Base-by-base conservation (phyloP, 2,888 invertebrate genomes). In the Venusia cambrica region DNA sequence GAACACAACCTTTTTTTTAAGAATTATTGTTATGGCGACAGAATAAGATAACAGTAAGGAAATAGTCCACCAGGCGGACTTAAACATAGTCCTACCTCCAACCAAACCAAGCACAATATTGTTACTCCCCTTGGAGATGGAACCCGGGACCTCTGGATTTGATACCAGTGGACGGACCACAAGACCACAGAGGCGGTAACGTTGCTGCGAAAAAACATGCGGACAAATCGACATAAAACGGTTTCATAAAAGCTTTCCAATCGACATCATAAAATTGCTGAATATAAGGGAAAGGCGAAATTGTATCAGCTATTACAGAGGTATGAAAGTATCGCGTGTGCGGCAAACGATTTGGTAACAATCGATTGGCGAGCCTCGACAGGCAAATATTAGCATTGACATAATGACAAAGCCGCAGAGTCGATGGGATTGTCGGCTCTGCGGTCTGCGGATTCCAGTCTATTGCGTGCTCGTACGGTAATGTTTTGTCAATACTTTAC, bases 341-440 rank as follows among this genome's bases (percentile, higher is more conserved):
- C 38, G 43, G 40, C 30, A 39, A 42, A 45, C 50, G 48, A 51
- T 51, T 51, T 44, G 44, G 51, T 45, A 49, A 54, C 50, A 58
- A 60, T 54, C 69, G 61, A 67, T 69, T 61, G 62, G 57, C 53
- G 55, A 59, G 62, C 61, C 58, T 57, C 56, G 57, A 60, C 62
- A 52, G 54, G 61, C 73, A 76, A 80, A 80, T 79, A 78, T 80
- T 78, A 72, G 67, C 75, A 62, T 62, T 68, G 73, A 69, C 80
- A 75, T 78, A 76, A 83, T 80, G 80, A 80, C 81, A 62, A 75
- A 77, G 73, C 83, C 83, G 62, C 80, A 72, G 55, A 62, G 66
- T 68, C 75, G 65, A 73, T 75, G 70, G 66, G 69, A 67, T 73
- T 71, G 70, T 65, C 53, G 62, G 60, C 41, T 45, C 45, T 62